Evolutionary conservation across 2,113 vertebrate genomes (phyloP).

Genomic region (Gallinago jamesoni): DNA sequence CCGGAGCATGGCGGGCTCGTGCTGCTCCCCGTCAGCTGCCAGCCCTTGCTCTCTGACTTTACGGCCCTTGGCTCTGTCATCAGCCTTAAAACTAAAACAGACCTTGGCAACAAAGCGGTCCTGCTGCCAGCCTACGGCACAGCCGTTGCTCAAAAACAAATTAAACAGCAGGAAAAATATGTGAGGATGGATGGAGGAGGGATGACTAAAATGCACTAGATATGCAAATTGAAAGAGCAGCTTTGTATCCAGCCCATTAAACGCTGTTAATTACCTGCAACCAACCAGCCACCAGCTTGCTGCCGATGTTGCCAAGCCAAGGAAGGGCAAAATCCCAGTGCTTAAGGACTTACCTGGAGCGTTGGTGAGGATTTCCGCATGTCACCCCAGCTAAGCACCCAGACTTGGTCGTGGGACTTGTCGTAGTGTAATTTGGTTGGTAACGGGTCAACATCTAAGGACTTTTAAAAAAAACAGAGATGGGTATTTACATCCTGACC

Average conservation of each 20-base stretch:
- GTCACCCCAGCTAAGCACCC: constrained; percentile 92
- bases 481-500: neutral
- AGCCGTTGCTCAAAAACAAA: neutral
- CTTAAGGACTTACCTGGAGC: constrained; percentile 82
- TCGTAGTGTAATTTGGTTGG: constrained; percentile 92
- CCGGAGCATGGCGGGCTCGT: neutral
- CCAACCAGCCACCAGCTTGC: neutral
- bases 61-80: neutral
- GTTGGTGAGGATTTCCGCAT: constrained; percentile 79
- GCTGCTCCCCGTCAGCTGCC: neutral
- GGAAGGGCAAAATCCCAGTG: neutral
- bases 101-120: neutral
- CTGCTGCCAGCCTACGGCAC: constrained; percentile 27
- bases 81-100: constrained; percentile 12
- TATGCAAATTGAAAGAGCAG: constrained; percentile 6
- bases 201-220: neutral
- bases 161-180: constrained; percentile 40
- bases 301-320: neutral
- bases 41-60: neutral
- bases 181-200: neutral
- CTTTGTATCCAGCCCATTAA: neutral
- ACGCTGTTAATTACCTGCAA: constrained; percentile 2
- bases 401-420: constrained; percentile 97
- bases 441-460: constrained; percentile 85
- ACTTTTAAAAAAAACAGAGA: constrained; percentile 74